Conservation (phyloP, 2,113 vertebrate genomes). For the Eidolon helvum region DNA sequence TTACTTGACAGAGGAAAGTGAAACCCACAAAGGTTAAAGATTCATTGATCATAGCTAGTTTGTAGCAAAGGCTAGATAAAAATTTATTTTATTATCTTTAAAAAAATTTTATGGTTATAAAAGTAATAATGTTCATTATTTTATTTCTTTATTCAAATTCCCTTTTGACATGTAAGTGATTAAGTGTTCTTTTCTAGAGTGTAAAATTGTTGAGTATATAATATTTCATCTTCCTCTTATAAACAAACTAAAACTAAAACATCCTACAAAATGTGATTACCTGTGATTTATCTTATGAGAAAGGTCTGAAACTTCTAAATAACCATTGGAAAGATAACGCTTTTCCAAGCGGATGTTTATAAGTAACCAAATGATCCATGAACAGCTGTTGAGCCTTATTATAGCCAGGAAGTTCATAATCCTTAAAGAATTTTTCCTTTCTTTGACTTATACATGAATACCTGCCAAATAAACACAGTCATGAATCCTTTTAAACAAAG, state of each 20-base stretch:
- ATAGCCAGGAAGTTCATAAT: conserved; percentile 69
- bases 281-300: neutral
- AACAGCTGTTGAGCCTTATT: conserved; percentile 64
- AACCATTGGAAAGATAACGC: neutral
- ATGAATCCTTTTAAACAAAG: conserved; percentile 42
- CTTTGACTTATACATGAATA: conserved; percentile 36
- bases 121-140: neutral
- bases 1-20: neutral
- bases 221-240: neutral
- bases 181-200: neutral
- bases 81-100: neutral
- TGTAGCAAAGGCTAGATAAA: neutral
- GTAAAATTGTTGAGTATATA: neutral
- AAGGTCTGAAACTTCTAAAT: conserved; percentile 5
- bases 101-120: neutral
- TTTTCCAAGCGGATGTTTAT: conserved; percentile 54
- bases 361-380: conserved; percentile 43
- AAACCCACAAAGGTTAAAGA: neutral
- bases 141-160: neutral
- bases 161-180: neutral
- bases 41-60: neutral
- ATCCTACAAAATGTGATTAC: neutral
- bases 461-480: conserved; percentile 37
- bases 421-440: conserved; percentile 25
- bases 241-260: neutral